Conservation (phyloP, 1,140 invertebrate species). For the Bradynema listronoti region DNA sequence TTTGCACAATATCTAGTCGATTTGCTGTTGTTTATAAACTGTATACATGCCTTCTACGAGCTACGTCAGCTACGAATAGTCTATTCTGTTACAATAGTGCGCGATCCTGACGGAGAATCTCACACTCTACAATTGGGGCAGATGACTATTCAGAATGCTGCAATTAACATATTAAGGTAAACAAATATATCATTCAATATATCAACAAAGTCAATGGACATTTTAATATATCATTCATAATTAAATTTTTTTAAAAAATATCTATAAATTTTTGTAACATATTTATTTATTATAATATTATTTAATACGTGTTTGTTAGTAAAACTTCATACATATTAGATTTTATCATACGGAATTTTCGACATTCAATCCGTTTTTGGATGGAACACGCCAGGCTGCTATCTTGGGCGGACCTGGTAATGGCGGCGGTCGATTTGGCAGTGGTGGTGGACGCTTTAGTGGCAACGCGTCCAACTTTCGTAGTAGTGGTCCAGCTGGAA, state of each 20-base stretch:
- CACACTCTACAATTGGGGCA: conserved; percentile 31
- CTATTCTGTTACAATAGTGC: conserved; percentile 29
- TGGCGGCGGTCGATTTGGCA: background rate
- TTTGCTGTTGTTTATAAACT: conserved; percentile 34
- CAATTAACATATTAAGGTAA: too few species aligned
- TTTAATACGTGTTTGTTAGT: too few species aligned
- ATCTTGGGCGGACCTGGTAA: conserved; percentile 1
- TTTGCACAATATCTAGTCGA: background rate
- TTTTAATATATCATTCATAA: too few species aligned
- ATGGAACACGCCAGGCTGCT: conserved; percentile 17
- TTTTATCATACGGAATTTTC: conserved; percentile 30
- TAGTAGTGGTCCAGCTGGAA: background rate
- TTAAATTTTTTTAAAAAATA: too few species aligned
- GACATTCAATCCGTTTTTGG: conserved; percentile 31
- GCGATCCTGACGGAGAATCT: conserved; percentile 44
- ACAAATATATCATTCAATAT: too few species aligned
- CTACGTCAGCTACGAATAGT: conserved; percentile 27
- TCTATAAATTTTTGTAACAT: too few species aligned
- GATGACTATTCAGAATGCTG: conserved; percentile 41
- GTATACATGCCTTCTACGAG: conserved; percentile 40
- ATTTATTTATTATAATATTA: too few species aligned
- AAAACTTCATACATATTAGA: too few species aligned
- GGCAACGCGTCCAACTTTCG: background rate
- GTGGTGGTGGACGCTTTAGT: conserved; percentile 4
- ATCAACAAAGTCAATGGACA: too few species aligned